Evolutionary conservation across 2,888 invertebrate genomes (phyloP).

Genomic region (Ormyrus pomaceus): DNA sequence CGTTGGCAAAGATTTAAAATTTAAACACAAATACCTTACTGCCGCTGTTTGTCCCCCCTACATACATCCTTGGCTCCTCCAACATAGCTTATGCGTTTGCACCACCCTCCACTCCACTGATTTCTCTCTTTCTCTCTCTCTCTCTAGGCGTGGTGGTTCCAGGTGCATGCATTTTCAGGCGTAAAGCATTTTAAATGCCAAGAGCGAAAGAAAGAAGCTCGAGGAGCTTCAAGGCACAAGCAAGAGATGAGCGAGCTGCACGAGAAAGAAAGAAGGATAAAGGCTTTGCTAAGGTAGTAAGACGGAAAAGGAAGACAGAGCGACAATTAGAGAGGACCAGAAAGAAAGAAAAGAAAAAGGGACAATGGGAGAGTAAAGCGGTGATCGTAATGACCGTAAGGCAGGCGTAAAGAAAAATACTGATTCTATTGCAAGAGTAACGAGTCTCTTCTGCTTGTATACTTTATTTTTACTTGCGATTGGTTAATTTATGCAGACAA

Average conservation of each 20-base stretch:
- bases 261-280: slow-evolving; percentile 12
- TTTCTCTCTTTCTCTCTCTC: slow-evolving; percentile 40
- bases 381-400: neutral
- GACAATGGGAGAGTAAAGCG: neutral
- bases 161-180: slow-evolving; percentile 66
- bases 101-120: slow-evolving; percentile 20
- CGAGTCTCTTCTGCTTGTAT: neutral
- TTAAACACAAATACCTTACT: slow-evolving; percentile 65
- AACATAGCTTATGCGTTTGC: slow-evolving; percentile 39
- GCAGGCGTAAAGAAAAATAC: neutral
- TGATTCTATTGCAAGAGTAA: neutral
- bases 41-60: slow-evolving; percentile 57
- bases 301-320: neutral
- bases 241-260: too few species aligned
- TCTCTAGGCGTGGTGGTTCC: slow-evolving; percentile 65
- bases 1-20: slow-evolving; percentile 67
- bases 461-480: slow-evolving; percentile 11
- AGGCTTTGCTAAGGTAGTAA: neutral
- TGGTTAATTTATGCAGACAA: slow-evolving; percentile 36
- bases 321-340: neutral
- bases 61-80: neutral
- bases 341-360: neutral
- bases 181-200: slow-evolving; percentile 58
- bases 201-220: slow-evolving; percentile 9
- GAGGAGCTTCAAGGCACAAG: neutral